phyloP scores from a whole-genome alignment of 1,140 invertebrate genomes.

The Sweltsa coloradensis region DNA sequence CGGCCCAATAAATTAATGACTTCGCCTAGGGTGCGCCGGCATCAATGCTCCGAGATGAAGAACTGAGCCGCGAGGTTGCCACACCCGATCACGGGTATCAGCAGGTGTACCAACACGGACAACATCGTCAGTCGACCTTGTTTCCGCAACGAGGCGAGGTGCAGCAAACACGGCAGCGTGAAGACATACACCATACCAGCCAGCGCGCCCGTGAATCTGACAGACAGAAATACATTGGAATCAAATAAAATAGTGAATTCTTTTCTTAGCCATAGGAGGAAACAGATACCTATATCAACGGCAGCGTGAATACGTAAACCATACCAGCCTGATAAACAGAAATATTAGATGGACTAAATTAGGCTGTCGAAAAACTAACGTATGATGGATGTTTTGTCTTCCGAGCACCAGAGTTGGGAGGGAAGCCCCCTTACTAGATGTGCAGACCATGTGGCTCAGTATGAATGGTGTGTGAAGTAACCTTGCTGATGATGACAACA shows the following conservation, averaged over 20 bases:
- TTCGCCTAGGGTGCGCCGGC: no score
- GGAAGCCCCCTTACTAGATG: no score
- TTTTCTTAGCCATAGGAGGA: background rate
- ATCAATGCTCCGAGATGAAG: no score
- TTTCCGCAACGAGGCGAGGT: slow-evolving; percentile 50
- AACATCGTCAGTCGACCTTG: slow-evolving; percentile 42
- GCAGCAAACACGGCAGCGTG: slow-evolving; percentile 62
- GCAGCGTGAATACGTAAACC: background rate
- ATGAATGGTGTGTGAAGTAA: no score
- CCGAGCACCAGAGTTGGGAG: no score
- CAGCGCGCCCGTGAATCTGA: slow-evolving; percentile 74
- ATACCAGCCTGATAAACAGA: background rate
- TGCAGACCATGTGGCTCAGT: no score
- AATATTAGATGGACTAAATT: background rate
- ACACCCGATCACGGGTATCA: slow-evolving; percentile 5
- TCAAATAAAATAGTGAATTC: slow-evolving; percentile 8
- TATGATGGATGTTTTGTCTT: no score
- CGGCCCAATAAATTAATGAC: no score
- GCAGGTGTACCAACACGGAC: slow-evolving; percentile 27
- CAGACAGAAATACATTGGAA: no score
- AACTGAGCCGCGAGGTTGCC: slow-evolving; percentile 9
- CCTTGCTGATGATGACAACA: no score
- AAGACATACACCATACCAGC: slow-evolving; percentile 83
- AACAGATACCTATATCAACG: background rate
- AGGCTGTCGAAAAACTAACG: no score